Conservation (phyloP, 2,888 invertebrate genomes). For the Sceliomorpha sp. region DNA sequence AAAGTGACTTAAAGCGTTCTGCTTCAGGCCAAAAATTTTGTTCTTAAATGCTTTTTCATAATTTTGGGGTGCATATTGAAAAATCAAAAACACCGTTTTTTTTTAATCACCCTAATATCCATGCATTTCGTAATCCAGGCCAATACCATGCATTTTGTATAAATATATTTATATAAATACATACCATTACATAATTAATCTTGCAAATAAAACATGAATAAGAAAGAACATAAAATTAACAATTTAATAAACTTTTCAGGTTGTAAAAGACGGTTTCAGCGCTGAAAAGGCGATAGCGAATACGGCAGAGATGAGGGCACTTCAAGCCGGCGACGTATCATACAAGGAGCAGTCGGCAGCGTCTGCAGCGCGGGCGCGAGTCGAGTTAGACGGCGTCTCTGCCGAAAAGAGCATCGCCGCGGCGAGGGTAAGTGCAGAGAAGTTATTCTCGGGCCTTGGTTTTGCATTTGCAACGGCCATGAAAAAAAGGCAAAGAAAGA, state of each 20-base stretch:
- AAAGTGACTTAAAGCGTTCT: too few species aligned
- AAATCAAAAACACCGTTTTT: too few species aligned
- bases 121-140: too few species aligned
- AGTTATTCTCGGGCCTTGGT: slow-evolving; percentile 29
- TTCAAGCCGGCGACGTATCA: slow-evolving; percentile 91
- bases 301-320: slow-evolving; percentile 86
- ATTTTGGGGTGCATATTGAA: too few species aligned
- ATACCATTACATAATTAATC: too few species aligned
- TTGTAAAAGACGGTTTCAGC: slow-evolving; percentile 90
- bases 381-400: slow-evolving; percentile 92
- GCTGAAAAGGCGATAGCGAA: slow-evolving; percentile 89
- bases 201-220: too few species aligned
- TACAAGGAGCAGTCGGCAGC: slow-evolving; percentile 90
- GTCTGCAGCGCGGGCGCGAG: slow-evolving; percentile 88
- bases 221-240: too few species aligned
- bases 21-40: too few species aligned
- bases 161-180: too few species aligned
- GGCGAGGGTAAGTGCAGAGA: slow-evolving; percentile 85
- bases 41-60: too few species aligned
- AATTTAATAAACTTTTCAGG: slow-evolving; percentile 77
- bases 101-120: too few species aligned
- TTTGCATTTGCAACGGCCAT: neutral
- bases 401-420: slow-evolving; percentile 92
- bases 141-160: too few species aligned
- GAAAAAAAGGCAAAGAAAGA: slow-evolving; percentile 19